Conservation (phyloP, 2,888 invertebrate species). For the Phasia obesa region DNA sequence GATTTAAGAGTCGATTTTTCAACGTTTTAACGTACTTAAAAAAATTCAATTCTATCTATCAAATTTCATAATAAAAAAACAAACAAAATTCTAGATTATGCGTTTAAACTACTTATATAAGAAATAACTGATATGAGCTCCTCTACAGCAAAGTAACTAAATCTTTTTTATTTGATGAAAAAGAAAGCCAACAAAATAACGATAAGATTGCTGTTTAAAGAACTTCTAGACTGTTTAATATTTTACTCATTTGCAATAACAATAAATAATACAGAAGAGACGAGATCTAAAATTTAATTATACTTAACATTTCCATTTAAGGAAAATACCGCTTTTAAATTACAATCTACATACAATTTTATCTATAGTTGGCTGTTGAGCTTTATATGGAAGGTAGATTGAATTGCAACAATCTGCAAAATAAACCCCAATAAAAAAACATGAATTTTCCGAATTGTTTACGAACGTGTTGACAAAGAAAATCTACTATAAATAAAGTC, state of each 20-base stretch:
- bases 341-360: neutral
- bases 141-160: too few relatives aligned
- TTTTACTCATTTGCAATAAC: neutral
- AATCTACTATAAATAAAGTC: conserved; percentile 56
- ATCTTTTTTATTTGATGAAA: too few relatives aligned
- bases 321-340: conserved; percentile 36
- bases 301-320: conserved; percentile 60
- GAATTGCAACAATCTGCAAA: conserved; percentile 4
- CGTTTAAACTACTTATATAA: too few relatives aligned
- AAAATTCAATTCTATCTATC: too few relatives aligned
- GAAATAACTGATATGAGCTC: too few relatives aligned
- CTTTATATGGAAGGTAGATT: conserved; percentile 35
- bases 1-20: too few relatives aligned
- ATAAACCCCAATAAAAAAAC: neutral
- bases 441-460: conserved; percentile 14
- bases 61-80: too few relatives aligned
- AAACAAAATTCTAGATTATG: too few relatives aligned
- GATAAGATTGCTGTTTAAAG: too few relatives aligned
- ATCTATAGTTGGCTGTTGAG: conserved; percentile 17
- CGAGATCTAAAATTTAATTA: conserved; percentile 10
- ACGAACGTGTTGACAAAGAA: conserved; percentile 21
- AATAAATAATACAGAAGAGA: neutral
- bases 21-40: too few relatives aligned
- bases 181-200: too few relatives aligned
- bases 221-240: neutral